phyloP scores from a whole-genome alignment of 2,888 invertebrate species.

The Hirtodrosophila cameraria region DNA sequence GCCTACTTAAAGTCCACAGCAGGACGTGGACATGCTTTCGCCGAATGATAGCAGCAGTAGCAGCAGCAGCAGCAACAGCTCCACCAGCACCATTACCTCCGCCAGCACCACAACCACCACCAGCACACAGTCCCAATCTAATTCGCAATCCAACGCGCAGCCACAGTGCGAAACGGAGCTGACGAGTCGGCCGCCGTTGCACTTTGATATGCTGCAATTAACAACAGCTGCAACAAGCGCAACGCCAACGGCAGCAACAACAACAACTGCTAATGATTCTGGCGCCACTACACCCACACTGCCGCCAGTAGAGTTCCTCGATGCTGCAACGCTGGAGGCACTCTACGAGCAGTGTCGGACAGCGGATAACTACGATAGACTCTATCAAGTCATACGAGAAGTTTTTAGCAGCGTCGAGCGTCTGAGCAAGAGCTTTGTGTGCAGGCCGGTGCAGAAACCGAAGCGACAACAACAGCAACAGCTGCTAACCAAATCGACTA shows the following conservation, averaged over 20 bases:
- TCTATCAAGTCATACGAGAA: slow-evolving; percentile 91
- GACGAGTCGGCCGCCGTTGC: slow-evolving; percentile 9
- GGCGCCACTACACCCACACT: slow-evolving; percentile 60
- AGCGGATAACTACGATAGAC: slow-evolving; percentile 87
- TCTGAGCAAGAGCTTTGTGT: slow-evolving; percentile 89
- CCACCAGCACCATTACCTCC: slow-evolving; percentile 74
- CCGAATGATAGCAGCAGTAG: slow-evolving; percentile 73
- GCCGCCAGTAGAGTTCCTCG: slow-evolving; percentile 85
- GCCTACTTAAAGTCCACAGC: slow-evolving; percentile 54
- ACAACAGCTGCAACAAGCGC: slow-evolving; percentile 12
- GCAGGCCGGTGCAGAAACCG: no score
- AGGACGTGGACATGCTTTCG: slow-evolving; percentile 73
- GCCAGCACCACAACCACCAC: slow-evolving; percentile 72
- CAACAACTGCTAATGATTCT: slow-evolving; percentile 26
- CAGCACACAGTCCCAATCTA: slow-evolving; percentile 61
- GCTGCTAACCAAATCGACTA: slow-evolving; percentile 85
- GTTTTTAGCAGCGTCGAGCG: slow-evolving; percentile 89
- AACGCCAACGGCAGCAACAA: not conserved
- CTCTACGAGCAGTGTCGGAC: slow-evolving; percentile 91
- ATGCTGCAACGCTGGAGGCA: slow-evolving; percentile 90
- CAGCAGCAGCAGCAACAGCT: slow-evolving; percentile 74
- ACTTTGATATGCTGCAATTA: slow-evolving; percentile 25
- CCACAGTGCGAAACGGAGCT: slow-evolving; percentile 1
- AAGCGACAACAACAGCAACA: slow-evolving; percentile 84
- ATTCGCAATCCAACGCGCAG: slow-evolving; percentile 19